Base-by-base conservation (phyloP, 2,888 invertebrate genomes). In the Notodonta dromedarius region DNA sequence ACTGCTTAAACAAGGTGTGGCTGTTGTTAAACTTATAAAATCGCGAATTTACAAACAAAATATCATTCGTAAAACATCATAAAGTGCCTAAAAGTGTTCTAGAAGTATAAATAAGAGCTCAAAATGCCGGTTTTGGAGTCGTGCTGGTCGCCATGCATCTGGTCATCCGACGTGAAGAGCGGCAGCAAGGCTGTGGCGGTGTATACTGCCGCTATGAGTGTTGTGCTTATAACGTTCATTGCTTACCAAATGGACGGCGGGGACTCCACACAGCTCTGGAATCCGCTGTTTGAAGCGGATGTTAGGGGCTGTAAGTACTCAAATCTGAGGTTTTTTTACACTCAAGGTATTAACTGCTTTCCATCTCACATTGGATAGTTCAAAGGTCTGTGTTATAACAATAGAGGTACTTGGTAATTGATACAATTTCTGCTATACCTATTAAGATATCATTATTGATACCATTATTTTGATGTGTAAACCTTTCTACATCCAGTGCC, bases 101-200 rank as follows among this genome's bases (percentile, higher is more conserved):
- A 14, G 24, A 51, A 60, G 16, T 52, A n/a, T 6, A 57, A 58
- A 51, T 44, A 70, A 69, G 69, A 52, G 66, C 6, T 1, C 56
- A 95, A 86, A 80, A 97, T 97, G 97, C 95, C 95, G 24, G 84
- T 96, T 13, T 79, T 98, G 60, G 94, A 95, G 76, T 96, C 97
- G 0, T 98, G 97, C 85, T 98, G 98, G 98, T 97, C 97, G 7
- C 98, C 98, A 63, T 97, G 96, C 78, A 96, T 98, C 78, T 98
- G 97, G 97, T 96, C 96, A 52, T 96, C 96, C 63, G 95, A 95
- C 77, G 94, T 97, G 5, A 96, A 96, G 84, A 94, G 95, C 42
- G 98, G 97, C 11, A 96, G 96, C 79, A 95, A 95, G 79, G 96
- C 96, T 0, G 96, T 98, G 63, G 97, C 97, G 0, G 95, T 95